Conservation (phyloP, 2,888 invertebrate genomes). For the Gandaritis pyraliata region DNA sequence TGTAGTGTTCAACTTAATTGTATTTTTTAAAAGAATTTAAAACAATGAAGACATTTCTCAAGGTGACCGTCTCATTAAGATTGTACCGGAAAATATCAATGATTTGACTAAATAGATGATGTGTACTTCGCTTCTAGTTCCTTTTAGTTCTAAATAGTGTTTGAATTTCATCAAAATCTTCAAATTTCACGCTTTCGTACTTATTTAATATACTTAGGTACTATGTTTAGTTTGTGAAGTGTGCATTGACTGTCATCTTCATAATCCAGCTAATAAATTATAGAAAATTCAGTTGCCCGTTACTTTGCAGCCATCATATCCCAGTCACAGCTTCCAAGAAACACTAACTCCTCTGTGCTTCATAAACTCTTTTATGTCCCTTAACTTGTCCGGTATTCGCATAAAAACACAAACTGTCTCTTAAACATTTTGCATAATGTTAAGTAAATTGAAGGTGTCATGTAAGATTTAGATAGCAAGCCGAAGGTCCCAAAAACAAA, state of each 20-base stretch:
- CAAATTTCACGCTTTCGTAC: not conserved
- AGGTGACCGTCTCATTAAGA: not conserved
- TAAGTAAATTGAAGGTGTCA: constrained; percentile 50
- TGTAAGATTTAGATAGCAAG: constrained; percentile 48
- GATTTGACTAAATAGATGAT: too few species aligned
- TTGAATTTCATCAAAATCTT: not conserved
- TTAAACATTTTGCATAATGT: constrained; percentile 43
- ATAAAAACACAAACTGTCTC: constrained; percentile 54
- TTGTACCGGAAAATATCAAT: not conserved
- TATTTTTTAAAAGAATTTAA: constrained; percentile 20
- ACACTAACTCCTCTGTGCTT: not conserved
- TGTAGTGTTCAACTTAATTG: constrained; percentile 71
- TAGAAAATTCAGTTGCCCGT: not conserved
- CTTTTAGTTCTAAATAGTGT: too few species aligned
- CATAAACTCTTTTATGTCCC: constrained; percentile 47
- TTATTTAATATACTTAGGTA: not conserved
- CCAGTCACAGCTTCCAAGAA: not conserved
- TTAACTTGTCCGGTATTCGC: constrained; percentile 44
- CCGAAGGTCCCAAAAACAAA: constrained; percentile 26
- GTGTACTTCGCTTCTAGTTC: too few species aligned
- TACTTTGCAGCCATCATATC: not conserved
- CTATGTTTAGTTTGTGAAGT: not conserved
- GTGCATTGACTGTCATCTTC: too few species aligned
- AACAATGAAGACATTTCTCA: constrained; percentile 42
- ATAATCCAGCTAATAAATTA: too few species aligned